Conservation (phyloP, 1,140 invertebrate genomes). For the Drosophila chauvacae region DNA sequence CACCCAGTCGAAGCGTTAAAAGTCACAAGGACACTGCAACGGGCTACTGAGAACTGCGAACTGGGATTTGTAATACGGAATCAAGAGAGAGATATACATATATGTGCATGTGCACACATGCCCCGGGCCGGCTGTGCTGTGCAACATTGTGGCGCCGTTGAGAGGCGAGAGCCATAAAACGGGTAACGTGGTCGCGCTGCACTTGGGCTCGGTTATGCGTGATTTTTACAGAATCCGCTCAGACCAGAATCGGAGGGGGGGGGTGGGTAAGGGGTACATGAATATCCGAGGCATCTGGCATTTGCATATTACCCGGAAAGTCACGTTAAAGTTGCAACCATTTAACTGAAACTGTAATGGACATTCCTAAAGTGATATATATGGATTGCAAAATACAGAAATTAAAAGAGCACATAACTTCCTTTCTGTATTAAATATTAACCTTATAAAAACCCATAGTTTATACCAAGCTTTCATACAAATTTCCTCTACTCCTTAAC, state of each 20-base stretch:
- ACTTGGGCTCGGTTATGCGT: constrained; percentile 58
- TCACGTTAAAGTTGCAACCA: constrained; percentile 37
- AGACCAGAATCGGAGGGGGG: background rate
- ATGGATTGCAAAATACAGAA: background rate
- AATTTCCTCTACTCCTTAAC: background rate
- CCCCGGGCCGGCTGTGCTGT: constrained; percentile 33
- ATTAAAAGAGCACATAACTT: background rate
- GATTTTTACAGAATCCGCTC: constrained; percentile 68
- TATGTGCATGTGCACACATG: constrained; percentile 15
- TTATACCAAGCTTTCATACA: too few species aligned
- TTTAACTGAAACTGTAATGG: constrained; percentile 18
- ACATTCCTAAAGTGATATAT: background rate
- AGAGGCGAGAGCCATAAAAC: constrained; percentile 54
- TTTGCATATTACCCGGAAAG: constrained; percentile 34
- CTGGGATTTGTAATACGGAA: constrained; percentile 18
- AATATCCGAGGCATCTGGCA: constrained; percentile 36
- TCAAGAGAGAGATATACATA: constrained; percentile 22
- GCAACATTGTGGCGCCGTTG: constrained; percentile 70
- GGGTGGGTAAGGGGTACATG: background rate
- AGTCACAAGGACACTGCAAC: constrained; percentile 74
- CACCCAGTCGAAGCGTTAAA: constrained; percentile 68
- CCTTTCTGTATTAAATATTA: background rate
- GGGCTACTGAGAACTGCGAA: constrained; percentile 16
- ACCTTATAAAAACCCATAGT: background rate
- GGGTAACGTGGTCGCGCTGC: constrained; percentile 53